A percentile compares a stretch with the other conserved stretches of the same genome.
Evolutionary conservation across 2,888 invertebrate genomes (phyloP).

Genomic region (Melipona bicolor): DNA sequence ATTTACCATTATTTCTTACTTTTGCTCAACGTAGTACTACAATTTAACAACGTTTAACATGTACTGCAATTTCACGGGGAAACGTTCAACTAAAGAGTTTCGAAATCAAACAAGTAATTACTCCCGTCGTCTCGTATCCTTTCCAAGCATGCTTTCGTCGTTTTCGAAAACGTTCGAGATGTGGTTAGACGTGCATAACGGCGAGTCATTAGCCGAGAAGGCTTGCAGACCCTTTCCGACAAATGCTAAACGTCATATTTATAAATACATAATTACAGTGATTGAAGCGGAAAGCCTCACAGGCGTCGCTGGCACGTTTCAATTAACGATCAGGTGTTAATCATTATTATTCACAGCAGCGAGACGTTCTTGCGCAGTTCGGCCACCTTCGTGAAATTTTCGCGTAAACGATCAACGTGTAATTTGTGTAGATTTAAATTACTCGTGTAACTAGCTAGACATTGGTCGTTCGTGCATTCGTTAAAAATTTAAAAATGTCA

Average conservation of each 20-base stretch:
- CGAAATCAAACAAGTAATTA: neutral
- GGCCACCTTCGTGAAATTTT: neutral
- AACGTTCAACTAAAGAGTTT: neutral
- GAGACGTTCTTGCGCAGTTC: neutral
- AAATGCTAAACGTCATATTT: slow-evolving; percentile 61
- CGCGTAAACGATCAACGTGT: neutral
- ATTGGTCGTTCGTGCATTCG: neutral
- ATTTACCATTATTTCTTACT: neutral
- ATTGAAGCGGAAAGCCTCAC: slow-evolving; percentile 54
- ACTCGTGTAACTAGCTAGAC: neutral
- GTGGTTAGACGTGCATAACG: slow-evolving; percentile 34
- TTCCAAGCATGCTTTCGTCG: neutral
- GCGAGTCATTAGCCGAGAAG: slow-evolving; percentile 1
- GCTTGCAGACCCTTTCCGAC: slow-evolving; percentile 34
- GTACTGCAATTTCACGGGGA: neutral
- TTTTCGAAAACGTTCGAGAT: slow-evolving; percentile 2
- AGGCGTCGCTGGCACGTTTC: slow-evolving; percentile 48
- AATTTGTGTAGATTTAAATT: neutral
- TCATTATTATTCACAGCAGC: slow-evolving; percentile 57
- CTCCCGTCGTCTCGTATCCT: neutral
- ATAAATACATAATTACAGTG: slow-evolving; percentile 61
- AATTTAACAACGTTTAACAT: neutral
- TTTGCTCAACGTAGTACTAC: neutral
- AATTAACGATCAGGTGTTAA: slow-evolving; percentile 66
- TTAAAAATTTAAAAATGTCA: neutral